Conservation (phyloP, 1,140 invertebrate species). For the Gryllus bimaculatus region DNA sequence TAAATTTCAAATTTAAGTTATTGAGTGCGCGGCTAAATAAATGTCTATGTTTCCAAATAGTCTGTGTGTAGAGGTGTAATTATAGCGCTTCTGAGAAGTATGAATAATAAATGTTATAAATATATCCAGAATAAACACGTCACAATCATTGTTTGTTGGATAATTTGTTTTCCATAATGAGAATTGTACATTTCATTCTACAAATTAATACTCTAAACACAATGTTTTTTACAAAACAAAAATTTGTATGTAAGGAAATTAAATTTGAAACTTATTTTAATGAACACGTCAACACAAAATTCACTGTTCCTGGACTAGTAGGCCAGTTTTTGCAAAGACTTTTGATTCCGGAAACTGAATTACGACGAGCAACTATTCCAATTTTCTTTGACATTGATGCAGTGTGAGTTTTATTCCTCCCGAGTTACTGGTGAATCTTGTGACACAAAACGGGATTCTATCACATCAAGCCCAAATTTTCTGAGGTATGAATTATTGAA, state of each 20-base stretch:
- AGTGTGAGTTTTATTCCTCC: constrained; percentile 76
- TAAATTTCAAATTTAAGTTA: too few relatives aligned
- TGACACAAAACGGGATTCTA: constrained; percentile 50
- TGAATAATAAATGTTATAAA: too few relatives aligned
- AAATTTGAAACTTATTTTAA: constrained; percentile 9
- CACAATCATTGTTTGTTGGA: too few relatives aligned
- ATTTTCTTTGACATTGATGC: constrained; percentile 99
- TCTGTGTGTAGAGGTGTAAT: too few relatives aligned
- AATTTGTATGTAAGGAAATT: neutral
- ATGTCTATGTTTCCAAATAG: too few relatives aligned
- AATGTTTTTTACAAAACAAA: neutral
- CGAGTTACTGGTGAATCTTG: constrained; percentile 43
- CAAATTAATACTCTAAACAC: neutral
- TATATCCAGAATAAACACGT: too few relatives aligned
- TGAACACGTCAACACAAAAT: constrained; percentile 67
- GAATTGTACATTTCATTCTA: neutral
- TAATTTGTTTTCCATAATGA: too few relatives aligned
- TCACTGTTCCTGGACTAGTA: constrained; percentile 76
- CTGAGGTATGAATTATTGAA: constrained; percentile 39
- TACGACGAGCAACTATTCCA: constrained; percentile 82
- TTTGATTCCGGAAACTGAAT: constrained; percentile 77
- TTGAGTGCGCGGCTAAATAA: too few relatives aligned
- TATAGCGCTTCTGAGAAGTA: too few relatives aligned
- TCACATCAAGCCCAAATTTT: constrained; percentile 65
- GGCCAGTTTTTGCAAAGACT: constrained; percentile 87